Evolutionary conservation across 2,113 vertebrate genomes (phyloP), one percentile per base, ranked within the genome.

Genomic region (Platysteira castanea): DNA sequence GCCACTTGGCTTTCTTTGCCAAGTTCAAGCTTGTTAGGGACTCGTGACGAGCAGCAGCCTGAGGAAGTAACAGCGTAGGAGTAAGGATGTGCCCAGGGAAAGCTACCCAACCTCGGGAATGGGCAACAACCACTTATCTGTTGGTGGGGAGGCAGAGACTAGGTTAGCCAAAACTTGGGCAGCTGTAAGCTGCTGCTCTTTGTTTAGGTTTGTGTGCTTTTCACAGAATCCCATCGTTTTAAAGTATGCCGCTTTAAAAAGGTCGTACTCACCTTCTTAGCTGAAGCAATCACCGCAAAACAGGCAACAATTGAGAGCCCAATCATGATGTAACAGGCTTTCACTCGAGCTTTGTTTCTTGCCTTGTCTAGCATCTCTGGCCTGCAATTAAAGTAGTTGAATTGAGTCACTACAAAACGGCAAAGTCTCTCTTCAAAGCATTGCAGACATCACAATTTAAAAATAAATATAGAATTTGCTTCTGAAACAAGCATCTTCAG

Each of bases 301-400:
- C 98, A 98, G 89, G 98, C 98, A 7, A 98, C 64, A 8, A 98
- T 84, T 2, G 98, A 98, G 53, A 98, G 97, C 47, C 96, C 97
- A 26, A 98, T 98, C 98, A 98, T 98, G 83, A 98, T 97, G 91
- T 98, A 98, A 90, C 98, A 98, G 26, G 91, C 96, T 96, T 98
- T 98, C 71, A 98, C 97, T 65, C 98, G 97, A 68, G 98, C 98
- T 96, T 97, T 98, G 97, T 98, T 98, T 80, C 98, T 97, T 67
- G 98, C 97, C 78, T 88, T 96, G 82, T 97, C 97, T 41, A 98
- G 78, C 97, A 97, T 98, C 96, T 98, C 97, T 70, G 97, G 94
- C 92, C 98, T 98, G 95, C 84, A 97, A 67, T 64, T 85, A 88
- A 89, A 94, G 59, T 74, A 22, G 84, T 18, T 65, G 57, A 69